phyloP scores from a whole-genome alignment of 37 sponge, comb jelly and placozoan genomes.

The Ianthella basta region DNA sequence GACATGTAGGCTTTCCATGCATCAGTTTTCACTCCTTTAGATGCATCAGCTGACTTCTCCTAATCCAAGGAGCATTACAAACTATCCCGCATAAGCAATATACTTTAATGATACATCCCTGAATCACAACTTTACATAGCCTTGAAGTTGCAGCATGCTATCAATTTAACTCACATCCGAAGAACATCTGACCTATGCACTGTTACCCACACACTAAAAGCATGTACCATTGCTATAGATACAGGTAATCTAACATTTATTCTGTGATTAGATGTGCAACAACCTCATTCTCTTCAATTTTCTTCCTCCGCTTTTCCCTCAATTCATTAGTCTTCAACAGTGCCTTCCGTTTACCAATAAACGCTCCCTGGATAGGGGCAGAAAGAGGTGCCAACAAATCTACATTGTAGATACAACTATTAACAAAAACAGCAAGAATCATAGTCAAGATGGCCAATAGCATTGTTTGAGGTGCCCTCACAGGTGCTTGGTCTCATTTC shows the following conservation, averaged over 20 bases:
- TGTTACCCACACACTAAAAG: neutral
- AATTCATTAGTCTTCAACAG: slow-evolving; percentile 71
- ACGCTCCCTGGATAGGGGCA: no score
- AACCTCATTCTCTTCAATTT: slow-evolving; percentile 76
- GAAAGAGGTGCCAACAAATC: no score
- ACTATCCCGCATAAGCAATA: neutral
- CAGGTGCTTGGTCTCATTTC: no score
- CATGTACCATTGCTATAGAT: neutral
- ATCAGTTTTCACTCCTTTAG: slow-evolving; percentile 50
- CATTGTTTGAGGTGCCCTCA: no score
- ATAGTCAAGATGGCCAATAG: no score
- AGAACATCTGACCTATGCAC: no score
- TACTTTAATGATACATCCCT: neutral
- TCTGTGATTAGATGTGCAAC: neutral
- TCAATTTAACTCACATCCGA: no score
- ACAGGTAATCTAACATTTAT: no score
- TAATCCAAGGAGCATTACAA: slow-evolving; percentile 5
- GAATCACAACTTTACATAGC: neutral
- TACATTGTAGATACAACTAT: no score
- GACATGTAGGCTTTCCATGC: slow-evolving; percentile 96
- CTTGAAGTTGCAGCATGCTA: no score
- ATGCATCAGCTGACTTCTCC: slow-evolving; percentile 55
- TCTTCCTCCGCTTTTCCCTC: slow-evolving; percentile 73
- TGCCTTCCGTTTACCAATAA: slow-evolving; percentile 72
- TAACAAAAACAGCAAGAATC: no score